A percentile compares a stretch with the other conserved stretches of the same genome.
Evolutionary conservation across 2,797 vertebrate genomes (phyloP).

Genomic region (Stomatorhinus walkeri): DNA sequence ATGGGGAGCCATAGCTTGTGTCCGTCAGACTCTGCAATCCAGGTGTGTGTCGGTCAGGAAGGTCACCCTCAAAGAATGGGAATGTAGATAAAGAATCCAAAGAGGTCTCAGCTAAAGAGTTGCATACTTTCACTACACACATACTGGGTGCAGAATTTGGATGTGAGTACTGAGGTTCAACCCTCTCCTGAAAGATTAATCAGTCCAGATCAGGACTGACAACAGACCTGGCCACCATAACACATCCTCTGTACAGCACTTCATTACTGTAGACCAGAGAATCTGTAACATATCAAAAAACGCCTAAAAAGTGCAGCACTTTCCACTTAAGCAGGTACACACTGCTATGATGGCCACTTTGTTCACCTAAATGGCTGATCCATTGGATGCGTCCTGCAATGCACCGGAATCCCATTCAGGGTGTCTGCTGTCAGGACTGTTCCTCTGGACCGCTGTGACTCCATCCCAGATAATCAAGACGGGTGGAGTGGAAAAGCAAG

Average conservation of each 20-base stretch:
- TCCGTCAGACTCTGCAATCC: neutral
- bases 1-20: neutral
- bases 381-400: neutral
- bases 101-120: neutral
- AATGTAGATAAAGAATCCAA: neutral
- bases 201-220: neutral
- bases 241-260: neutral
- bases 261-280: neutral
- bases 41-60: neutral
- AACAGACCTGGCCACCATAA: neutral
- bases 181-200: neutral
- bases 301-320: neutral
- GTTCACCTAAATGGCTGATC: neutral
- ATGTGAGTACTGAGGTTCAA: neutral
- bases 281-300: neutral
- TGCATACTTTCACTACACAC: neutral
- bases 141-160: neutral
- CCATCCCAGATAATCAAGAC: neutral
- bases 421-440: neutral
- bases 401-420: neutral
- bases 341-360: neutral
- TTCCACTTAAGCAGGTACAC: neutral
- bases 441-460: neutral
- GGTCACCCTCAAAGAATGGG: neutral
- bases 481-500: neutral